Base-by-base conservation (phyloP, 2,888 invertebrate genomes). In the Mylabris sibirica region DNA sequence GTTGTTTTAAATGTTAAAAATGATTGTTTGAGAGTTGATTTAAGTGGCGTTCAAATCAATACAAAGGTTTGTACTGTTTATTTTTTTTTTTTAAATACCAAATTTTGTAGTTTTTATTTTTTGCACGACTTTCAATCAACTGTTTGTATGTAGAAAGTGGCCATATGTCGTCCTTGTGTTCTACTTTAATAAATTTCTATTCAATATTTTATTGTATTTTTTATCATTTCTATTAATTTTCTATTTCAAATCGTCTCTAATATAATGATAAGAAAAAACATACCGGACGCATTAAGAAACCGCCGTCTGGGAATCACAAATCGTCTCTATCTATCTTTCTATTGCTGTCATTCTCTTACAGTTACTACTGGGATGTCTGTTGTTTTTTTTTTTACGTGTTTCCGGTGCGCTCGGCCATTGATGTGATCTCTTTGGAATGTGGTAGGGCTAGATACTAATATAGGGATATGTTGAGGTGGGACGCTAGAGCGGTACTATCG, bases 401-500 rank as follows among this genome's bases (percentile, higher is more conserved):
- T 83, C 83, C 83, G 82, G 83, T 79, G 80, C 57, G 57, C 77
- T 83, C 84, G 84, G 84, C 84, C 85, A 85, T 85, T 85, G 84
- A 85, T 84, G 84, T 84, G 85, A 84, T 85, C 84, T 83, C 82
- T 79, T 73, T 78, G 84, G 85, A 85, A 85, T 85, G 85, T 83
- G 83, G 84, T 84, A 83, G 82, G 83, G 83, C 83, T 79, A 78
- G 81, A 77, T 78, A 74, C 74, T 30, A 30, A 30, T 30, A 57
- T 5, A 57, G 57, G 57, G 57, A 26, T 24, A 24, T 57, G 11
- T 12, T 53, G 22, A 72, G 73, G 73, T 78, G 76, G 71, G 69
- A 74, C 79, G 44, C 6, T 5, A n/a, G 44, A 77, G 76, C 70
- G 77, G 81, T 75, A 77, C 78, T 81, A 81, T 81, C 76, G 82